Evolutionary conservation across 2,888 invertebrate species (phyloP).

Genomic region (Calameuta idolon): DNA sequence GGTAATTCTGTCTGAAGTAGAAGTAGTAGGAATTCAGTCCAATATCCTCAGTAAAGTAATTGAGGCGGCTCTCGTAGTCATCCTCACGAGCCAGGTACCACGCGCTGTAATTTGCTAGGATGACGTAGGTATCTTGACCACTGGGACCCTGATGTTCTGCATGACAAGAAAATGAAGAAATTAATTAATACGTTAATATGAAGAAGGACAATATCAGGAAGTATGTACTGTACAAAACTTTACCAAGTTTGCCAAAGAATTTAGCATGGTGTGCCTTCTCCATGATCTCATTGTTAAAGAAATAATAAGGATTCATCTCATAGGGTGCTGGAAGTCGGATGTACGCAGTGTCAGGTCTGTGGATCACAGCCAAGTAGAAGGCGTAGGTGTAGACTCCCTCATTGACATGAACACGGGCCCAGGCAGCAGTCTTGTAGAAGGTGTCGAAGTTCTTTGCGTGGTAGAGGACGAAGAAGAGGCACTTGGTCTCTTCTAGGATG

Average conservation of each 20-base stretch:
- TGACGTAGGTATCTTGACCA: constrained; percentile 67
- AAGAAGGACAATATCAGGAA: not conserved
- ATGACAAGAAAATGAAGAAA: constrained; percentile 3
- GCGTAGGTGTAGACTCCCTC: constrained; percentile 72
- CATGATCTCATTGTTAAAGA: constrained; percentile 73
- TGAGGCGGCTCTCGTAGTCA: constrained; percentile 72
- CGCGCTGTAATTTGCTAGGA: constrained; percentile 73
- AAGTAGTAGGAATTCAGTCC: constrained; percentile 77
- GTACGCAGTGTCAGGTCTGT: constrained; percentile 72
- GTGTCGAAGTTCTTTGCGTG: constrained; percentile 63
- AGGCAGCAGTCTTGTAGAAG: constrained; percentile 64
- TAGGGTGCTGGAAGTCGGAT: constrained; percentile 76
- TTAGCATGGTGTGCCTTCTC: constrained; percentile 65
- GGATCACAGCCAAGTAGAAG: constrained; percentile 73
- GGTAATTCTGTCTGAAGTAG: constrained; percentile 73
- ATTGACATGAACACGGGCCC: constrained; percentile 64
- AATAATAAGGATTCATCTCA: constrained; percentile 76
- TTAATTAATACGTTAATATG: not conserved
- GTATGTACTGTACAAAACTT: not conserved
- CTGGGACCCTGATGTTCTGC: constrained; percentile 46
- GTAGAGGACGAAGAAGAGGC: constrained; percentile 60
- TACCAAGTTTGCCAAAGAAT: constrained; percentile 58
- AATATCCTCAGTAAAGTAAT: constrained; percentile 79
- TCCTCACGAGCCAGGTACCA: constrained; percentile 69
- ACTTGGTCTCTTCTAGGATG: constrained; percentile 51